Evolutionary conservation across 1,140 invertebrate species (phyloP), one percentile per base, ranked within the genome.

Genomic region (Drosophila santomea): DNA sequence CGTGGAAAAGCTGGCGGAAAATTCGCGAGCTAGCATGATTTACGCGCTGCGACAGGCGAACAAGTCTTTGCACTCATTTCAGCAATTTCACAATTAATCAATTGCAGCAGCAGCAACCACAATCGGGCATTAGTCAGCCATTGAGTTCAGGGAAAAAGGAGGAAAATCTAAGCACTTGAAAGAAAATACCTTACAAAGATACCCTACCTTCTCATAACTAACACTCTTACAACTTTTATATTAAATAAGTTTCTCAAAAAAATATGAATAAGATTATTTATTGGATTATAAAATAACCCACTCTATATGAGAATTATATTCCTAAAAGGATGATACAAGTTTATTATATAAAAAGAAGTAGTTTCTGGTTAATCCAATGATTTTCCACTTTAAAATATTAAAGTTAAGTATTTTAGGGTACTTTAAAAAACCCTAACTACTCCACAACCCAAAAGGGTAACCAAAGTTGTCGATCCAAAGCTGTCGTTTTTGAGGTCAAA

Each of bases 71-170:
- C 85, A 89, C 84, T 89, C 84, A 90, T 89, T 89, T 89, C 77
- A 89, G 74, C 84, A 89, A 89, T 89, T 89, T 89, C 84, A 89
- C 84, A 89, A 89, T 89, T 88, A 89, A 88, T 88, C 84, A 88
- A 88, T 63, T 74, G 80, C 83, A 79, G 67, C 68, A 88, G 72
- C 64, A 69, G 74, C 74, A 88, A 50, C 62, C 58, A 54, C 62
- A 74, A 64, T 79, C 67, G 73, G 45, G 67, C 79, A 86, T 86
- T 86, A 86, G 79, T 86, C 79, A 86, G 82, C 69, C 72, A 73
- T 72, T 79, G 60, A 61, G 25, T 41, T 68, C 60, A 59, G 67
- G 52, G 59, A 64, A 78, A 56, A 77, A 57, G 51, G 23, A 28
- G 36, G 2, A 50, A 60, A 60, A 14, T 23, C 11, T 11, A 12